Percentiles rank a stretch among this genome's conserved stretches.
phyloP scores from a whole-genome alignment of 35 echinoderm and acorn worm genomes.

The Chiridota heheva region DNA sequence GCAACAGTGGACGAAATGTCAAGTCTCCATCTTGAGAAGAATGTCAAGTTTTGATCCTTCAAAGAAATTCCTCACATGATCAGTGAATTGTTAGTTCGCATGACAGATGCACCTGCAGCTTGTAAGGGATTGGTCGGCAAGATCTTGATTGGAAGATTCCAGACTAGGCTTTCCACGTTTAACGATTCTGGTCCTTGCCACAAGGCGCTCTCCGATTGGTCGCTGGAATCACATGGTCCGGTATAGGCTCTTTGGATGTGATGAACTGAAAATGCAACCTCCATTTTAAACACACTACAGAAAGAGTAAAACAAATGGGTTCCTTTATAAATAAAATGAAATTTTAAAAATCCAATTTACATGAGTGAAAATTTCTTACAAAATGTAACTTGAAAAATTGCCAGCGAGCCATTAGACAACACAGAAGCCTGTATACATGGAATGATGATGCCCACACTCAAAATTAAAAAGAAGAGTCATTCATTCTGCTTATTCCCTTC shows the following conservation, averaged over 20 bases:
- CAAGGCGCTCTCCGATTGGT: conserved; percentile 94
- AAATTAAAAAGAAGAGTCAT: no score
- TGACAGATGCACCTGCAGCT: conserved; percentile 57
- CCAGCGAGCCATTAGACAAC: no score
- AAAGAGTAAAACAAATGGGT: conserved; percentile 30
- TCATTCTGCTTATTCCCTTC: no score
- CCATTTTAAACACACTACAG: conserved; percentile 91
- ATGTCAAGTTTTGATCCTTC: background rate
- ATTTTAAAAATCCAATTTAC: background rate
- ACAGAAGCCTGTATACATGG: no score
- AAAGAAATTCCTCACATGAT: conserved; percentile 29
- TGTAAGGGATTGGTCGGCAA: conserved; percentile 94
- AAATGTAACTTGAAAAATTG: no score
- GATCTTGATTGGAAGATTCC: conserved; percentile 99
- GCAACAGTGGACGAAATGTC: background rate
- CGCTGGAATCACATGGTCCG: conserved; percentile 95
- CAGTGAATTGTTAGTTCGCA: conserved; percentile 54
- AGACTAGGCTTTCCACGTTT: conserved; percentile 83
- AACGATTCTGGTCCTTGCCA: conserved; percentile 91
- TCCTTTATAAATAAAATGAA: background rate
- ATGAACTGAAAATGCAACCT: conserved; percentile 94
- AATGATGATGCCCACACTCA: no score
- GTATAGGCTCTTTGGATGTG: conserved; percentile 87
- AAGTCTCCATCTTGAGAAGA: no score
- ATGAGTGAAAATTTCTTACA: background rate